Conservation (phyloP, 2,113 vertebrate genomes). For the Hippoglossus stenolepis region DNA sequence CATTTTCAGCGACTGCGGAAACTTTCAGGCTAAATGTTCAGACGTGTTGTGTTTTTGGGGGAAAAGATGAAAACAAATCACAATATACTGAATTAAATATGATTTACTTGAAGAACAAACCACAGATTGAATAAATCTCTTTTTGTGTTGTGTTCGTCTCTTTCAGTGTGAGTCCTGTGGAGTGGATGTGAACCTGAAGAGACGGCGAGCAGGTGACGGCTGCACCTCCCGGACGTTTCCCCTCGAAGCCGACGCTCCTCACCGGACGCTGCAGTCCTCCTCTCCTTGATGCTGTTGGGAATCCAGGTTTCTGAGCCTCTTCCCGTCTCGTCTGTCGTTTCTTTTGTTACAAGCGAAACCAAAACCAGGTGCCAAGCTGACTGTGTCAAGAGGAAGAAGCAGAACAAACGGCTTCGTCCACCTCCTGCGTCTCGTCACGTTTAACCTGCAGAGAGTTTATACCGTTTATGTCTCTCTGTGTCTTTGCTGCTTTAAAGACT, state of each 20-base stretch:
- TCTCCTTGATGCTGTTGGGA: neutral
- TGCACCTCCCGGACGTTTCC: constrained; percentile 39
- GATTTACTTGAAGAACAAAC: neutral
- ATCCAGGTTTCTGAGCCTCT: neutral
- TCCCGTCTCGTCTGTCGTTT: neutral
- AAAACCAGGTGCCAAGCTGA: constrained; percentile 76
- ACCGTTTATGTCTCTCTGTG: neutral
- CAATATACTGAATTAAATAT: no score
- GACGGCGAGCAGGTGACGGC: neutral
- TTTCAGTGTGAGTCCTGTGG: constrained; percentile 61
- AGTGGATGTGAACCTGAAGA: constrained; percentile 1
- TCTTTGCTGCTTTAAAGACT: constrained; percentile 31
- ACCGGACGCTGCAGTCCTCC: neutral
- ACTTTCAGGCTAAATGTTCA: no score
- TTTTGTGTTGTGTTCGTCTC: constrained; percentile 32
- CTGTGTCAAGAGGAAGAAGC: constrained; percentile 68
- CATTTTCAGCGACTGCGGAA: no score
- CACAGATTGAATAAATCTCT: neutral
- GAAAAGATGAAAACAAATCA: no score
- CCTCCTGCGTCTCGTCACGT: neutral
- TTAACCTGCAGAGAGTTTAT: neutral
- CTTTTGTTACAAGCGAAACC: constrained; percentile 55
- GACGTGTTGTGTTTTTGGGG: no score
- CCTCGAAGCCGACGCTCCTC: constrained; percentile 39
- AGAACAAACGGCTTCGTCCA: constrained; percentile 10